A percentile compares a stretch with the other conserved stretches of the same genome.
Evolutionary conservation across 1,140 invertebrate genomes (phyloP).

Genomic region (Orchesella cincta): DNA sequence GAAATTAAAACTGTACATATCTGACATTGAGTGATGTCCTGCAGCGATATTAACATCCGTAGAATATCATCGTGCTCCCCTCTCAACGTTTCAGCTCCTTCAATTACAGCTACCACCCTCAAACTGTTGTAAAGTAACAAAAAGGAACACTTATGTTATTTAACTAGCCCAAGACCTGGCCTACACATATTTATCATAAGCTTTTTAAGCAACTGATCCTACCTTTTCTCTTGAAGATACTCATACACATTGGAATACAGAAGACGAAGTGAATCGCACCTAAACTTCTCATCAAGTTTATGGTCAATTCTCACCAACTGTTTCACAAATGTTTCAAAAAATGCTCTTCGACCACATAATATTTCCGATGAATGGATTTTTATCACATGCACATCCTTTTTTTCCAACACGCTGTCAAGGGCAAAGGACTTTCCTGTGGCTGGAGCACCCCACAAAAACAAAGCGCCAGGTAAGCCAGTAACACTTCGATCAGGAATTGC

Average conservation of each 20-base stretch:
- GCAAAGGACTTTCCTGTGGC: neutral
- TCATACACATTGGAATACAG: neutral
- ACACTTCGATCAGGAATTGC: neutral
- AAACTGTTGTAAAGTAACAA: neutral
- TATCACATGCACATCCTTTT: neutral
- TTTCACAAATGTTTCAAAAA: conserved; percentile 22
- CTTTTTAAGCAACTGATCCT: neutral
- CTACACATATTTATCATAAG: no score
- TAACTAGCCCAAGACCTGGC: no score
- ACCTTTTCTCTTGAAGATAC: neutral
- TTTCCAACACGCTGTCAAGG: neutral
- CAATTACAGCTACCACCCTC: neutral
- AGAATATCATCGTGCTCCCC: conserved; percentile 8
- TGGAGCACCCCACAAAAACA: conserved; percentile 18
- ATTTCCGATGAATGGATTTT: conserved; percentile 4
- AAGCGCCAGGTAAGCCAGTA: neutral
- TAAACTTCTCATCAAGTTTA: neutral
- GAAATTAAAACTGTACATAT: conserved; percentile 15
- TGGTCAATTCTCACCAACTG: neutral
- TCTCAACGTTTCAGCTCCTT: neutral
- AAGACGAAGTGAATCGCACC: neutral
- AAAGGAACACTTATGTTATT: neutral
- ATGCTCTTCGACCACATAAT: neutral
- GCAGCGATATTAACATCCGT: neutral
- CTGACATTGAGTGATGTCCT: neutral